phyloP scores from a whole-genome alignment of 2,888 invertebrate genomes.

The Microplitis deprimator region DNA sequence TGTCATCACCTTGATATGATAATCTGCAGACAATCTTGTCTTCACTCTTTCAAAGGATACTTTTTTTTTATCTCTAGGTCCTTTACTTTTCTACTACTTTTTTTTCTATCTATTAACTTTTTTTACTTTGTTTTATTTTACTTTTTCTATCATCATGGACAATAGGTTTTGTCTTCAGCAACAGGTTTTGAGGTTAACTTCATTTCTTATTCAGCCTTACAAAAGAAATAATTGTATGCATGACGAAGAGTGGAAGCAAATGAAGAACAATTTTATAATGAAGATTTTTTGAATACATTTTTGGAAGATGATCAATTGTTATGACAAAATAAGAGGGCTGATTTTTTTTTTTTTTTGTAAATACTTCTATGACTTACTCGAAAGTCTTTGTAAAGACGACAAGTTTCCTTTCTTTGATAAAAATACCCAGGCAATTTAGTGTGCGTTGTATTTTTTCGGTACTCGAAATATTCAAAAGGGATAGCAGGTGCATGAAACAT shows the following conservation, averaged over 20 bases:
- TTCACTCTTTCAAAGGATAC: not conserved
- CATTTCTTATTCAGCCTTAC: not conserved
- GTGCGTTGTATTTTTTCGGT: not conserved
- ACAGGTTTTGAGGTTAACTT: not conserved
- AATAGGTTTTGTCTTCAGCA: slow-evolving; percentile 12
- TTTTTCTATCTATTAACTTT: not conserved
- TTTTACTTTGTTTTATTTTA: not conserved
- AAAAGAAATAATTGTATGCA: not conserved
- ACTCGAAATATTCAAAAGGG: slow-evolving; percentile 6
- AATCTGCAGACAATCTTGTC: not conserved
- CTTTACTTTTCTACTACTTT: not conserved
- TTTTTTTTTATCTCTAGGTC: not conserved
- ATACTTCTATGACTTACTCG: not conserved
- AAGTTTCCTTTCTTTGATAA: not conserved
- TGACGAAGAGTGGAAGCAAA: not conserved
- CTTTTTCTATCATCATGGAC: not conserved
- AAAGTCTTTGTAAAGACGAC: not conserved
- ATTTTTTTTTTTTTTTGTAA: not conserved
- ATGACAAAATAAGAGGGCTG: not conserved
- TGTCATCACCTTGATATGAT: slow-evolving; percentile 14
- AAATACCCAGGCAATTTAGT: not conserved
- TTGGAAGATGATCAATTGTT: not conserved
- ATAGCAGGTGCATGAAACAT: slow-evolving; percentile 17
- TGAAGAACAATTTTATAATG: not conserved
- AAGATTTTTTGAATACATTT: not conserved